Percentiles rank a stretch among this genome's conserved stretches.
phyloP scores from a whole-genome alignment of 2,113 vertebrate genomes.

The Psilopsiagon aurifrons region DNA sequence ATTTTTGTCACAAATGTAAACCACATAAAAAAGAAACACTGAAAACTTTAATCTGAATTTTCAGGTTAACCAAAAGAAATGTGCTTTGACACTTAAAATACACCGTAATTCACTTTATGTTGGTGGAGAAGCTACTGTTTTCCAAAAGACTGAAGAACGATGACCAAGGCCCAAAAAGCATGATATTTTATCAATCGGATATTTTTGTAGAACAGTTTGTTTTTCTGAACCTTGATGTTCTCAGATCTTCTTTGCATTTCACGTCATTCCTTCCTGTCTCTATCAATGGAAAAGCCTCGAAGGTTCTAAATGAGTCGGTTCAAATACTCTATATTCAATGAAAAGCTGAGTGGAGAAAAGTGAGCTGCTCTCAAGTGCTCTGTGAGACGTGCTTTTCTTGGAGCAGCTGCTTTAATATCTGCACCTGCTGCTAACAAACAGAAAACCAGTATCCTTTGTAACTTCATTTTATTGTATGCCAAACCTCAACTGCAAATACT shows the following conservation, averaged over 20 bases:
- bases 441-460: constrained; percentile 17
- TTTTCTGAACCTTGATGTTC: constrained; percentile 4
- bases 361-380: not conserved
- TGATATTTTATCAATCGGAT: not conserved
- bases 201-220: not conserved
- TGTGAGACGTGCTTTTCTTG: not conserved
- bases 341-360: not conserved
- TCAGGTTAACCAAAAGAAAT: constrained; percentile 20
- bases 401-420: constrained; percentile 19
- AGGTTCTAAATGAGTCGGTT: not conserved
- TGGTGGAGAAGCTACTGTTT: not conserved
- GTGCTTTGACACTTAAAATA: constrained; percentile 16
- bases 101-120: not conserved
- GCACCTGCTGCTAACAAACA: constrained; percentile 53
- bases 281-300: not conserved
- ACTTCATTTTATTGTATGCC: constrained; percentile 31
- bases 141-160: constrained; percentile 10
- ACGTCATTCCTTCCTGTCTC: not conserved
- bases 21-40: not conserved
- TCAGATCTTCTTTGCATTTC: not conserved
- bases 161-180: not conserved
- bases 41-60: not conserved
- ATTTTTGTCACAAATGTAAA: constrained; percentile 41
- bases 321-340: not conserved
- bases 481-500: constrained; percentile 26